Base-by-base conservation (phyloP, 2,888 invertebrate species). In the Tetramorium bicarinatum region DNA sequence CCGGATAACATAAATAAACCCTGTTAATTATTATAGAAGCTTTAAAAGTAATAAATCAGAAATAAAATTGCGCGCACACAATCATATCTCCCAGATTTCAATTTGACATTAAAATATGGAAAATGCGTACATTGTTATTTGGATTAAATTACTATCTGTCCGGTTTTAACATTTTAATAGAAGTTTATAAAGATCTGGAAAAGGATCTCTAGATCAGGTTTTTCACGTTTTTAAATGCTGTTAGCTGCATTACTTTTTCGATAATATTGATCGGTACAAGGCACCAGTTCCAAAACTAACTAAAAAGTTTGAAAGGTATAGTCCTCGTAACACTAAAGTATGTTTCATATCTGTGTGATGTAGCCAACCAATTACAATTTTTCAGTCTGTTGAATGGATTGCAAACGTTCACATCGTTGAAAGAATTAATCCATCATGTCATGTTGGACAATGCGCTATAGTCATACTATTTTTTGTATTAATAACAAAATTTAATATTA, bases 191-290 rank as follows among this genome's bases (percentile, higher is more conserved):
- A 79, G 3, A 13, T 18, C 47, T 34, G 13, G 25, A 80, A 80
- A 59, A 71, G 47, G 34, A 80, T 71, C 29, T 21, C 29, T 21
- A 67, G 11, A 29, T 0, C 29, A 34, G 3, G 29, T 34, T 34
- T 67, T 80, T 71, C 8, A 49, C 49, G 25, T 61, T 61, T 71
- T 80, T 59, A 59, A 69, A 71, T 79, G 18, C 7, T 56, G 59
- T 71, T n/a, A 25, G 9, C 29, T 29, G 38, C 25, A 44, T 38
- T 77, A 54, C 25, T 47, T 67, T 67, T 59, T 47, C 15, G 67
- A 67, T 56, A 59, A 13, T 38, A 71, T 61, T 25, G 34, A 61
- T 61, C 6, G 38, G 9, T 15, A 34, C 15, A 21, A 44, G 18
- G 47, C 4, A 56, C 2, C 18, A 38, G 8, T 38, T 71, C n/a